Conservation (phyloP, 2,888 invertebrate species). For the Tiliacea citrago region DNA sequence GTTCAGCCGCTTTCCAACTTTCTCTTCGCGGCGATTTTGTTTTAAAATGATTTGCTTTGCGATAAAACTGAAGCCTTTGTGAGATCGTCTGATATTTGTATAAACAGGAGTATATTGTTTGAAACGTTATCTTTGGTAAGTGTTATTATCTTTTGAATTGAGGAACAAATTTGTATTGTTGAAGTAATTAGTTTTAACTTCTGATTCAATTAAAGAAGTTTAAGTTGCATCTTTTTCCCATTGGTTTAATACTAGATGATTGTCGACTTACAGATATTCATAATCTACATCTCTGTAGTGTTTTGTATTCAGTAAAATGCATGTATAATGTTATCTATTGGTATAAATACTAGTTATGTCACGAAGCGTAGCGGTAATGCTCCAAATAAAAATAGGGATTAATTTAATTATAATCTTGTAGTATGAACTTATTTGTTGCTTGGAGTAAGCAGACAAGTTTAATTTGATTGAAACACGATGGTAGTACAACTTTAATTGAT, state of each 20-base stretch:
- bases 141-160: conserved; percentile 8
- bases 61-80: conserved; percentile 51
- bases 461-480: no score
- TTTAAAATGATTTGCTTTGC: conserved; percentile 63
- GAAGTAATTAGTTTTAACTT: conserved; percentile 19
- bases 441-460: no score
- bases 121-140: background rate
- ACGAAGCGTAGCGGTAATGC: conserved; percentile 20
- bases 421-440: background rate
- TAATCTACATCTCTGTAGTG: background rate
- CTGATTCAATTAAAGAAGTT: background rate
- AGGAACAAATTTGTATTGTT: conserved; percentile 21
- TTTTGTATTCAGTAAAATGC: background rate
- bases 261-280: background rate
- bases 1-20: conserved; percentile 66
- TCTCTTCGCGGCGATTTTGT: conserved; percentile 59
- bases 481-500: no score
- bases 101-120: conserved; percentile 15
- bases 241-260: background rate
- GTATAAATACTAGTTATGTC: background rate
- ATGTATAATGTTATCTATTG: background rate
- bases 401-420: background rate
- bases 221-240: background rate
- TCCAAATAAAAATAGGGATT: conserved; percentile 38
- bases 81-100: conserved; percentile 35